phyloP scores from a whole-genome alignment of 2,113 vertebrate genomes.

The Phalacrocorax brasilianus region DNA sequence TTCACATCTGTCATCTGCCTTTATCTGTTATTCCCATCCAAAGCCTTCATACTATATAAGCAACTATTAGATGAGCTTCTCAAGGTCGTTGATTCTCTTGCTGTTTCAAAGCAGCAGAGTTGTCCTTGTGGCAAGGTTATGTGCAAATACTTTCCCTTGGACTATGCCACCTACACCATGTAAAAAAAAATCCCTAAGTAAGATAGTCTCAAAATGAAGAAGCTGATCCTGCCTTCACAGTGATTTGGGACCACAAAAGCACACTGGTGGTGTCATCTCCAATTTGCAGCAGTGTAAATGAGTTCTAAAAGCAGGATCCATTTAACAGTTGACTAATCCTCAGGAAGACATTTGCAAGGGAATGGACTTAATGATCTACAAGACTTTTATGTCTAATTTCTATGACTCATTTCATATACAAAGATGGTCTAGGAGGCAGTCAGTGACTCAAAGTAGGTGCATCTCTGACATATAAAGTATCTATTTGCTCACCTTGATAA shows the following conservation, averaged over 20 bases:
- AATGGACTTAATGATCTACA: background rate
- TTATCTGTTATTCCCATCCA: background rate
- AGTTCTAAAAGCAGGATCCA: background rate
- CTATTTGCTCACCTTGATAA: background rate
- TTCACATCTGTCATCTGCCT: background rate
- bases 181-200: background rate
- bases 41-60: accelerated
- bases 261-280: background rate
- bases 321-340: background rate
- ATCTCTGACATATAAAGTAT: background rate
- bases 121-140: background rate
- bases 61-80: background rate
- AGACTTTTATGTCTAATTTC: background rate
- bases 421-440: background rate
- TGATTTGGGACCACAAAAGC: background rate
- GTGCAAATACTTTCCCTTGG: background rate
- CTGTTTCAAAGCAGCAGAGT: background rate
- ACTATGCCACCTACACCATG: background rate
- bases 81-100: background rate
- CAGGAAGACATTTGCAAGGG: background rate
- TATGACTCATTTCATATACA: background rate
- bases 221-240: background rate
- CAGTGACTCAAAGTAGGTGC: background rate
- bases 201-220: background rate
- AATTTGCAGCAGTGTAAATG: background rate